A percentile compares a stretch with the other conserved stretches of the same genome.
These are phyloP conservation scores for Brachionus rubens DNA, from an alignment of 1,140 invertebrate species.

Conservation along the genomic window DNA sequence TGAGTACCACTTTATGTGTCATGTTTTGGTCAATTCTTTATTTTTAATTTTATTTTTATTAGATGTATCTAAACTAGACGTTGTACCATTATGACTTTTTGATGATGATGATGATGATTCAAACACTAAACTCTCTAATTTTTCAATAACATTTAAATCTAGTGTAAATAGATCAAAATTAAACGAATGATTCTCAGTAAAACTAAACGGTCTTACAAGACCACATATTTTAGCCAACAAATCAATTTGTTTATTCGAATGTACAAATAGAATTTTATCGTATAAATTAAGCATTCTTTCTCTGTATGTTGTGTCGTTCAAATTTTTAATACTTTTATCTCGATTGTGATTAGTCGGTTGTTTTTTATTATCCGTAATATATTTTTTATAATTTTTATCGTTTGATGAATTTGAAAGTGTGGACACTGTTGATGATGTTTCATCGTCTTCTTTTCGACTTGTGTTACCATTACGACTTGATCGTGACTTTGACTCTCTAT, in stretches of 20 bases:
- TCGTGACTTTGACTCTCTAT: not conserved
- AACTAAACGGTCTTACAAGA: slow-evolving; percentile 11
- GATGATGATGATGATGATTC: not conserved
- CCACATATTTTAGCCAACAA: slow-evolving; percentile 26
- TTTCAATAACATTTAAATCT: slow-evolving; percentile 23
- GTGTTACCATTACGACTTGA: no score
- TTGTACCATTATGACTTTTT: not conserved
- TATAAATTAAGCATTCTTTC: slow-evolving; percentile 37
- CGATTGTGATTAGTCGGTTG: slow-evolving; percentile 35
- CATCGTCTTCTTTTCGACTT: slow-evolving; percentile 1
- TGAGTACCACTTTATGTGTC: no score
- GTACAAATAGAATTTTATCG: not conserved
- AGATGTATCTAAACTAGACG: slow-evolving; percentile 40
- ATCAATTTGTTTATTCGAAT: slow-evolving; percentile 26
- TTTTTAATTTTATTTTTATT: slow-evolving; percentile 1
- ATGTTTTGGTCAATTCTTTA: slow-evolving; percentile 11
- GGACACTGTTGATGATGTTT: slow-evolving; percentile 19
- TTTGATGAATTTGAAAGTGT: not conserved
- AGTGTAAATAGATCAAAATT: slow-evolving; percentile 40
- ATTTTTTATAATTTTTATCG: slow-evolving; percentile 33
- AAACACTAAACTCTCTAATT: slow-evolving; percentile 17
- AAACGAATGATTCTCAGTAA: slow-evolving; percentile 27
- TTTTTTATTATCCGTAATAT: not conserved
- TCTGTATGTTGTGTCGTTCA: not conserved
- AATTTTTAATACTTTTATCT: not conserved